These are phyloP conservation scores for Frankliniella fusca DNA, from an alignment of 2,888 invertebrate species.

Conservation along the genomic window DNA sequence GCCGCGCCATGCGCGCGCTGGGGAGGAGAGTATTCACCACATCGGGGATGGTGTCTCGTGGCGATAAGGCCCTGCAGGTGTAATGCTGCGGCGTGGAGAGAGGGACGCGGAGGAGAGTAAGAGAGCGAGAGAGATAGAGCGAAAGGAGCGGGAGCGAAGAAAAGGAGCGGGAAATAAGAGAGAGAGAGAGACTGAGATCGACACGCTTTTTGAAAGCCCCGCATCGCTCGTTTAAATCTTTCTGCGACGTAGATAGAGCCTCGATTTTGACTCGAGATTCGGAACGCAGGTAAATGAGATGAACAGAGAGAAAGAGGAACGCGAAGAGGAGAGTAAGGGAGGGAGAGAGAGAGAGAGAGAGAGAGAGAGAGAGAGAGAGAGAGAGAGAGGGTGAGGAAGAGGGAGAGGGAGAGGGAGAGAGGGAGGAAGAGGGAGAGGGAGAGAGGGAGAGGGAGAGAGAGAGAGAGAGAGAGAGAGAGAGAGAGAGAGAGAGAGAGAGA, in stretches of 20 bases:
- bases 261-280: no score
- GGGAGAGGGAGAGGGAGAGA: conserved; percentile 24
- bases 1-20: no score
- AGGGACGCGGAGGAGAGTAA: no score
- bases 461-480: not conserved
- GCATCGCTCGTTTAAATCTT: no score
- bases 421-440: not conserved
- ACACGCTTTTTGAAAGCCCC: no score
- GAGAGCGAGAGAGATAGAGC: not conserved
- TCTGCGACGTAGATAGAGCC: no score
- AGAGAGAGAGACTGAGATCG: conserved; percentile 23
- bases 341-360: not conserved
- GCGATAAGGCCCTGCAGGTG: not conserved
- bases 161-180: not conserved
- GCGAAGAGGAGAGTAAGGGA: conserved; percentile 19
- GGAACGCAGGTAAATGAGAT: no score
- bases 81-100: no score
- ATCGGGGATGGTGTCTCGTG: no score
- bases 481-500: not conserved
- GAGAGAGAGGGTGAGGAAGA: conserved; percentile 6
- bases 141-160: conserved; percentile 29
- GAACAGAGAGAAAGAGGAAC: no score
- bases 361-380: conserved; percentile 31
- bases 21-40: no score
- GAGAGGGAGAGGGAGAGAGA: conserved; percentile 1